phyloP scores from a whole-genome alignment of 2,797 vertebrate genomes.

The Limnodromus scolopaceus region DNA sequence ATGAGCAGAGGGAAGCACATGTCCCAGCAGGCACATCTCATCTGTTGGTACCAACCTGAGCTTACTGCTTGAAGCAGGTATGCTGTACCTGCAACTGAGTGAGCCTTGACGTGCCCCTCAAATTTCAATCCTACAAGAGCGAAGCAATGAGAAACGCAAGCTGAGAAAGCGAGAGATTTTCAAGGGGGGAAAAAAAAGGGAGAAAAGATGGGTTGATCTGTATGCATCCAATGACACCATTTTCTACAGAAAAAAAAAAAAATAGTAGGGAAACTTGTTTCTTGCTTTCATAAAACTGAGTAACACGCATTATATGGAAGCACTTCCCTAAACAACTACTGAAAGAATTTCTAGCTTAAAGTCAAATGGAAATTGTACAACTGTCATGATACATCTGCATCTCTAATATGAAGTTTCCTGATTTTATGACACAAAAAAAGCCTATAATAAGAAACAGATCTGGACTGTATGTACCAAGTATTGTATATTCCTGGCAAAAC shows the following conservation, averaged over 20 bases:
- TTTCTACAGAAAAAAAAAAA: not conserved
- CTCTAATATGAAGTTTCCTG: not conserved
- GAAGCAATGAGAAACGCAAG: not conserved
- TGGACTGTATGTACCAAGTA: not conserved
- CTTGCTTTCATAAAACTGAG: not conserved
- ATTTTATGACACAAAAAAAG: not conserved
- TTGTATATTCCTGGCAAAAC: not conserved
- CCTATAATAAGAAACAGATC: not conserved
- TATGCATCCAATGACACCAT: not conserved
- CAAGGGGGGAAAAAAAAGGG: fast-evolving
- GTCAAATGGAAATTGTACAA: not conserved
- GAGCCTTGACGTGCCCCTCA: not conserved
- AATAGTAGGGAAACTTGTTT: not conserved
- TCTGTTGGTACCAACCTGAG: not conserved
- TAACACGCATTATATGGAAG: not conserved
- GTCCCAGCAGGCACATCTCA: not conserved
- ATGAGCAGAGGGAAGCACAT: not conserved
- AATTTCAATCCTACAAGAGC: not conserved
- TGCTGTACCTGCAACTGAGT: not conserved
- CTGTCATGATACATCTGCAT: not conserved
- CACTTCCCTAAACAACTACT: not conserved
- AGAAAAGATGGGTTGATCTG: not conserved
- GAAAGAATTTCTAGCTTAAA: not conserved
- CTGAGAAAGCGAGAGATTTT: not conserved
- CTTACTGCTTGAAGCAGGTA: not conserved